Evolutionary conservation across 1,140 invertebrate genomes (phyloP).

Genomic region (Drosophila serrata): DNA sequence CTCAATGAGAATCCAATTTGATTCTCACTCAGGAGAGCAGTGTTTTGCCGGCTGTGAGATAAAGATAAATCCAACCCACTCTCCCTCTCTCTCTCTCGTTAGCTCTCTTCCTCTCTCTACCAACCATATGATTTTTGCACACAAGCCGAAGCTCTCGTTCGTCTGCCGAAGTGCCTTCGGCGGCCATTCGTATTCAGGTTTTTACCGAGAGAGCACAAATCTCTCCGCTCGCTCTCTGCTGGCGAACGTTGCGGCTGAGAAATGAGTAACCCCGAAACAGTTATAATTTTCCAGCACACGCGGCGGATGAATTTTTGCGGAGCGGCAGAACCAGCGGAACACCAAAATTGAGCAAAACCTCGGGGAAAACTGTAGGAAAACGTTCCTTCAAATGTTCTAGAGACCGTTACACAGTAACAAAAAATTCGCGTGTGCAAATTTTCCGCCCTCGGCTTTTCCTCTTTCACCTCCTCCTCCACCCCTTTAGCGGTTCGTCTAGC

Average conservation of each 20-base stretch:
- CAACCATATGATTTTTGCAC: constrained; percentile 60
- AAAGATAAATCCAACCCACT: constrained; percentile 20
- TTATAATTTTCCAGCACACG: constrained; percentile 15
- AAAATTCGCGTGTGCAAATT: constrained; percentile 48
- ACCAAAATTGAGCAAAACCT: neutral
- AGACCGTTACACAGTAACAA: constrained; percentile 31
- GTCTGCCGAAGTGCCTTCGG: constrained; percentile 3
- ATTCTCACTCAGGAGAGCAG: constrained; percentile 21
- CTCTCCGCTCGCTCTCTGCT: neutral
- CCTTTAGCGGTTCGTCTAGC: constrained; percentile 4
- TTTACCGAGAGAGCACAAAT: neutral
- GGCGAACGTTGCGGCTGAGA: constrained; percentile 5
- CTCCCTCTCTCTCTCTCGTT: neutral
- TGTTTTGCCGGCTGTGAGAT: constrained; percentile 25
- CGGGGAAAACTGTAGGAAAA: constrained; percentile 9
- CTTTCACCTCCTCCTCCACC: neutral
- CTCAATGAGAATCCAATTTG: constrained; percentile 75
- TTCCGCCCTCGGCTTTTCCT: neutral
- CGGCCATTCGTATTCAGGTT: neutral
- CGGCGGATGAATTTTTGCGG: constrained; percentile 6
- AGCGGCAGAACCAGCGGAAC: constrained; percentile 7
- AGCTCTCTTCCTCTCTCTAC: constrained; percentile 1
- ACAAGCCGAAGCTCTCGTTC: constrained; percentile 36
- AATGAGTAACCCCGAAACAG: constrained; percentile 7
- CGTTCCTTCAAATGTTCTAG: constrained; percentile 51